Conservation (phyloP, 2,113 vertebrate genomes). For the Junco hyemalis region DNA sequence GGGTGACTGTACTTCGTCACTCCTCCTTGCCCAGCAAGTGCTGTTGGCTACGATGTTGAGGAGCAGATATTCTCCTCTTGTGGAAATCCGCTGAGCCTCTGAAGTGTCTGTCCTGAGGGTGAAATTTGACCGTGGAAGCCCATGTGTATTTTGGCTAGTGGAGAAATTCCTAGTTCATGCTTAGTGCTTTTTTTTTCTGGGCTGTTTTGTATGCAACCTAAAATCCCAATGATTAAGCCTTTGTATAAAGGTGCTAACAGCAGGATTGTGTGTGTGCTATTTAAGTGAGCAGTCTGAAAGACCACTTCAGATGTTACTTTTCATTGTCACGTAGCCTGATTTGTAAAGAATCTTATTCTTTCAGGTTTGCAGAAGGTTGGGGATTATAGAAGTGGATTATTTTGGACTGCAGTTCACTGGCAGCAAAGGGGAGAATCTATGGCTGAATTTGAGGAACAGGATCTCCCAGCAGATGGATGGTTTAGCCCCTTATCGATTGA, state of each 20-base stretch:
- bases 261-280: not conserved
- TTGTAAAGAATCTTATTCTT: not conserved
- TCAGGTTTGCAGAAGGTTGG: slow-evolving; percentile 94
- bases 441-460: slow-evolving; percentile 97
- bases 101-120: not conserved
- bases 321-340: not conserved
- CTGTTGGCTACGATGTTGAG: not conserved
- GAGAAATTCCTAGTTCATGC: not conserved
- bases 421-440: slow-evolving; percentile 94
- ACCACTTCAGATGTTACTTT: not conserved
- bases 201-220: not conserved
- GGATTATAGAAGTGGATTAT: slow-evolving; percentile 97
- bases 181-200: not conserved
- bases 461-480: slow-evolving; percentile 98
- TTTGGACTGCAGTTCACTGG: slow-evolving; percentile 96
- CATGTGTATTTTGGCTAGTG: not conserved
- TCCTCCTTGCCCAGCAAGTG: not conserved
- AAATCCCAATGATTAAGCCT: not conserved
- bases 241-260: not conserved
- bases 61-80: not conserved
- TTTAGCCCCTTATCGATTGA: slow-evolving; percentile 89
- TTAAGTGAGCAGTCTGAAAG: not conserved
- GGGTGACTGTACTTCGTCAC: not conserved
- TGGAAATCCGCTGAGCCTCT: not conserved
- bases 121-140: not conserved